Conservation (phyloP, 2,888 invertebrate genomes). For the Electrophaes corylata region DNA sequence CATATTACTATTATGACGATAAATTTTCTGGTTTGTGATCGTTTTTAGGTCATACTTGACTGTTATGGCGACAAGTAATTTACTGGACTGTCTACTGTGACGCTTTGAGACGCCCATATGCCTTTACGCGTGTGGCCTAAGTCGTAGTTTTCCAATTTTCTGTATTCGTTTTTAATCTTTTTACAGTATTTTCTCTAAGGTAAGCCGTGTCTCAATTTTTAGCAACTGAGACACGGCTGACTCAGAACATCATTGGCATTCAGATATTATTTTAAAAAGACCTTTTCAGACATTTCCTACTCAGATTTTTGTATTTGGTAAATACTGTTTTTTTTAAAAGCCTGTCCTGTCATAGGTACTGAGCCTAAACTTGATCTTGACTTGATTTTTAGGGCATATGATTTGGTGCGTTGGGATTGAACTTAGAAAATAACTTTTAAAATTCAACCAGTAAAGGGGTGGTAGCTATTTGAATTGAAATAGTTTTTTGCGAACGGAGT, state of each 20-base stretch:
- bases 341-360: too few relatives aligned
- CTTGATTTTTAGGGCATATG: too few relatives aligned
- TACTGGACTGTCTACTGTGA: slow-evolving; percentile 17
- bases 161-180: not conserved
- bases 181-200: slow-evolving; percentile 5
- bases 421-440: too few relatives aligned
- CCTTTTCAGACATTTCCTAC: slow-evolving; percentile 7
- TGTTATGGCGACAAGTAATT: slow-evolving; percentile 22
- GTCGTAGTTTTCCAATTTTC: slow-evolving; percentile 1
- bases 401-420: too few relatives aligned
- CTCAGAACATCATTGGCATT: not conserved
- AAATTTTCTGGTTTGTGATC: slow-evolving; percentile 56
- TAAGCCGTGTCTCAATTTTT: too few relatives aligned
- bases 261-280: slow-evolving; percentile 10
- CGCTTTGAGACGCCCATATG: slow-evolving; percentile 5
- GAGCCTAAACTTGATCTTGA: too few relatives aligned
- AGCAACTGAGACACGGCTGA: not conserved
- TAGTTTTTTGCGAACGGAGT: too few relatives aligned
- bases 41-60: slow-evolving; percentile 40
- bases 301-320: too few relatives aligned
- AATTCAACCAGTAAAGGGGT: too few relatives aligned
- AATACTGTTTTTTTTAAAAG: too few relatives aligned
- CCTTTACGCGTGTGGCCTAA: slow-evolving; percentile 3
- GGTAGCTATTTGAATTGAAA: too few relatives aligned
- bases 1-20: slow-evolving; percentile 59